Evolutionary conservation across 1,140 invertebrate species (phyloP).

Genomic region (Macrocentrus cingulum): DNA sequence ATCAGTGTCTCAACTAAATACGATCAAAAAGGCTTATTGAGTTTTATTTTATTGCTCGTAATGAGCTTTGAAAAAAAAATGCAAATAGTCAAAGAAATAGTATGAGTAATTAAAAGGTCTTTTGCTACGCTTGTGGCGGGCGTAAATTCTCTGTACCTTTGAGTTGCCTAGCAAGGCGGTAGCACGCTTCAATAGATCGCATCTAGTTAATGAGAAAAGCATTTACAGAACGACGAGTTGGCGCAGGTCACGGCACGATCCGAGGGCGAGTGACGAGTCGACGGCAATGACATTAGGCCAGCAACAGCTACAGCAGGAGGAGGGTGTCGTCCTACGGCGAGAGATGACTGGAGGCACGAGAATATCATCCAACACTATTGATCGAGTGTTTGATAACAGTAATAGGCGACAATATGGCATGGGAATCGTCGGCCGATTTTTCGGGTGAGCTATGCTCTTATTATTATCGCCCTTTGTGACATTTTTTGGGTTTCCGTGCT

Average conservation of each 20-base stretch:
- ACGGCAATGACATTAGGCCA: constrained; percentile 32
- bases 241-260: constrained; percentile 44
- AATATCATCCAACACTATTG: constrained; percentile 69
- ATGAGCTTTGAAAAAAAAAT: too few species aligned
- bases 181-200: constrained; percentile 16
- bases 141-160: not conserved
- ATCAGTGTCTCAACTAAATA: not conserved
- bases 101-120: too few species aligned
- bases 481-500: too few species aligned
- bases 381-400: constrained; percentile 77
- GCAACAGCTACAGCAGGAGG: constrained; percentile 32
- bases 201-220: constrained; percentile 35
- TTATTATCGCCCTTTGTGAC: too few species aligned
- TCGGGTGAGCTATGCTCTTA: constrained; percentile 70
- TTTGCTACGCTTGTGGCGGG: not conserved
- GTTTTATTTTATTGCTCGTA: not conserved
- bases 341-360: constrained; percentile 59
- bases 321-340: constrained; percentile 46
- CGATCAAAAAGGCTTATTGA: not conserved
- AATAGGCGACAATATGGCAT: constrained; percentile 81
- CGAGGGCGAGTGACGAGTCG: constrained; percentile 27
- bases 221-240: constrained; percentile 49
- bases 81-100: too few species aligned
- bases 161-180: constrained; percentile 10
- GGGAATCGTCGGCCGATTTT: constrained; percentile 79